These are phyloP conservation scores for Pelagia noctiluca DNA, from an alignment of 30 jellyfish, hydroid and myxozoan genomes.

Conservation along the genomic window DNA sequence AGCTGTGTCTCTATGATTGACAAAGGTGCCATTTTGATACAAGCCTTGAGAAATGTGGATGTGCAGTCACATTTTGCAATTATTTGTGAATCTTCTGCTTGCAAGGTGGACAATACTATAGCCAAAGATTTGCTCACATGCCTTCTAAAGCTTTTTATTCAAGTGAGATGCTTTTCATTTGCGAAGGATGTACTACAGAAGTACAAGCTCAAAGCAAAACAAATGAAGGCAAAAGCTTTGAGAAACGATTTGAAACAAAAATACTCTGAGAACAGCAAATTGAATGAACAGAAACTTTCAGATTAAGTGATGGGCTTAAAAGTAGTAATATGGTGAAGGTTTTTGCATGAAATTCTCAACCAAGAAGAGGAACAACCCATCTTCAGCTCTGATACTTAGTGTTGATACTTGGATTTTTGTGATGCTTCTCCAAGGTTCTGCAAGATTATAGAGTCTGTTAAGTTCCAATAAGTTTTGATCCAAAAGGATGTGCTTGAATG, in stretches of 20 bases:
- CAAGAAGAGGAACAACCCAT: no score
- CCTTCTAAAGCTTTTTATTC: constrained; percentile 20
- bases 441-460: no score
- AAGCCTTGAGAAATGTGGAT: constrained; percentile 14
- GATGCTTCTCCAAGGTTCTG: no score
- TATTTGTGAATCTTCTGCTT: constrained; percentile 38
- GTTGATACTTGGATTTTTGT: no score
- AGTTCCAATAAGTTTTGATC: no score
- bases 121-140: constrained; percentile 44
- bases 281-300: constrained; percentile 27
- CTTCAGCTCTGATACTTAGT: no score
- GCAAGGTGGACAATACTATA: constrained; percentile 23
- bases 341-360: no score
- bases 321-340: no score
- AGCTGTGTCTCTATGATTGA: constrained; percentile 20
- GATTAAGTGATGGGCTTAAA: constrained; percentile 5
- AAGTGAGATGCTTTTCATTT: constrained; percentile 53
- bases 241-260: constrained; percentile 31
- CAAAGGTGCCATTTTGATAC: constrained; percentile 17
- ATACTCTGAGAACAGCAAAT: constrained; percentile 32
- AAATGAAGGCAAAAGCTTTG: constrained; percentile 28
- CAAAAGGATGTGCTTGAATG: no score
- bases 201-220: constrained; percentile 35
- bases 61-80: constrained; percentile 24
- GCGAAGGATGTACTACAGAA: constrained; percentile 55